phyloP scores from a whole-genome alignment of 2,797 vertebrate species.

The Ctenopoma multispine region DNA sequence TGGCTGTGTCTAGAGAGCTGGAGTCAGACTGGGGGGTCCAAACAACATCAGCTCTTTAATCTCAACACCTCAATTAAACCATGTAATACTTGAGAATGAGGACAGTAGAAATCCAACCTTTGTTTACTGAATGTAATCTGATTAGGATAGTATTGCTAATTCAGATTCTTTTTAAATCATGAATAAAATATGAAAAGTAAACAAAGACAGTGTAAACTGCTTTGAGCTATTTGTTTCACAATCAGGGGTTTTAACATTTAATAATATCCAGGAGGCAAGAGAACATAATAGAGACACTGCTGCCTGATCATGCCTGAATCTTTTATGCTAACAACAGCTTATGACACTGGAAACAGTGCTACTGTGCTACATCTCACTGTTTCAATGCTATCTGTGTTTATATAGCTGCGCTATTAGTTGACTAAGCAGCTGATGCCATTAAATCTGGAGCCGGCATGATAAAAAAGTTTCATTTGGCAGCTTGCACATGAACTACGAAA shows the following conservation, averaged over 20 bases:
- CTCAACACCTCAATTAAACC: slow-evolving; percentile 24
- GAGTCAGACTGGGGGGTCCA: slow-evolving; percentile 5
- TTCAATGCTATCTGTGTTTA: slow-evolving; percentile 11
- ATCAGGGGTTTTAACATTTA: slow-evolving; percentile 57
- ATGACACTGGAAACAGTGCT: slow-evolving; percentile 5
- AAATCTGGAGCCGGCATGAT: slow-evolving; percentile 11
- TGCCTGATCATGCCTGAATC: slow-evolving; percentile 36
- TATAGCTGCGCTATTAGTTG: not conserved
- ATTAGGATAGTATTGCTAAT: slow-evolving; percentile 19
- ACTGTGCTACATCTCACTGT: not conserved
- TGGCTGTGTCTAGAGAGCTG: not conserved
- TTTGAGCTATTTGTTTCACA: slow-evolving; percentile 55
- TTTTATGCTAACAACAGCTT: slow-evolving; percentile 31
- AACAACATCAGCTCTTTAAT: slow-evolving; percentile 11
- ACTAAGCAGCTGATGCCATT: slow-evolving; percentile 14
- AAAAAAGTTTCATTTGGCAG: slow-evolving; percentile 7
- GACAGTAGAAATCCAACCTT: slow-evolving; percentile 20
- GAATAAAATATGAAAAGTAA: slow-evolving; percentile 65
- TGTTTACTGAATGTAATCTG: slow-evolving; percentile 35
- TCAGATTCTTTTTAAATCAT: slow-evolving; percentile 35
- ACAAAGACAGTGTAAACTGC: slow-evolving; percentile 51
- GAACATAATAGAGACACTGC: slow-evolving; percentile 11
- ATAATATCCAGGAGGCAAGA: slow-evolving; percentile 48
- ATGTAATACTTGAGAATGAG: slow-evolving; percentile 23
- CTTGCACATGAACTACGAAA: not conserved